Evolutionary conservation across 2,797 vertebrate genomes (phyloP), one percentile per base, ranked within the genome.

Genomic region (Semotilus atromaculatus): DNA sequence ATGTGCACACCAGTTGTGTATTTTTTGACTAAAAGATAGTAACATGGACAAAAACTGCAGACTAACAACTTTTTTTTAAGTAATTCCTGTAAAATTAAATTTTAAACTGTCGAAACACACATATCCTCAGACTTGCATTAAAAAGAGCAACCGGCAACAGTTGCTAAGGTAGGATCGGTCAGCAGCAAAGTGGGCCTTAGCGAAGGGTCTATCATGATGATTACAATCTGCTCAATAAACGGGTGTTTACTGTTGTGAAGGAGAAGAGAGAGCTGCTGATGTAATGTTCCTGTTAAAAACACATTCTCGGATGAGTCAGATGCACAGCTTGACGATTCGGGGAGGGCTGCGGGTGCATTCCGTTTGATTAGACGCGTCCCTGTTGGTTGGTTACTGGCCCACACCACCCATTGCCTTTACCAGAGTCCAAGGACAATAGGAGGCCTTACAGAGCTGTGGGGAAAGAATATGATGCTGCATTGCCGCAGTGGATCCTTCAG

Each of bases 241-340:
- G 6, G 21, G 5, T 45, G 21, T 72, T 86, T 77, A 73, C 73
- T 48, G 80, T 68, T n/a, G 18, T 36, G 53, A 66, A 14, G 74
- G 40, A 26, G 31, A 71, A 29, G 36, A 38, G 67, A 82, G 66
- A 74, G 66, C 36, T 29, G 53, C 51, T 78, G 76, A 88, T 75
- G 55, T 62, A 34, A 82, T 80, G 53, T 77, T 74, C 81, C 75
- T 79, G 82, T 51, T 73, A 73, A 31, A 31, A 80, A 70, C 67
- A 55, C 38, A 45, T 7, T 48, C 71, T 45, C 29, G 13, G 67
- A 36, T 75, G 81, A 83, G 71, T 83, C 81, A 75, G 58, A 82
- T 58, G 45, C 70, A 66, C 58, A 75, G 81, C 58, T 51, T 83
- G 71, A 83, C n/a, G 71, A 62, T 36, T 36, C 38, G 31, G 81